phyloP scores from a whole-genome alignment of 2,888 invertebrate genomes.

The Argyresthia goedartella region DNA sequence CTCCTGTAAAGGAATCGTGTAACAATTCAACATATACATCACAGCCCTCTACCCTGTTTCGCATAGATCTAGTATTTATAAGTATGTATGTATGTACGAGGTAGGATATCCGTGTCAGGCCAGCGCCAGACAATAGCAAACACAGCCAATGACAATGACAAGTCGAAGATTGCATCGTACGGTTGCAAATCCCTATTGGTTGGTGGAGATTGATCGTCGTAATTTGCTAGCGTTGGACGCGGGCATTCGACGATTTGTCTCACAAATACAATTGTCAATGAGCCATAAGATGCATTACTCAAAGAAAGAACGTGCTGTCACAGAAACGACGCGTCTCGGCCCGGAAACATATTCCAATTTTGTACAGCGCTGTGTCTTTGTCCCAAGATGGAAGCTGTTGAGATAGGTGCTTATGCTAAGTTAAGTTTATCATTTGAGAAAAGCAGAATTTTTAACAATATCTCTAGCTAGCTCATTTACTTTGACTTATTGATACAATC shows the following conservation, averaged over 20 bases:
- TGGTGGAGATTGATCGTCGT: constrained; percentile 51
- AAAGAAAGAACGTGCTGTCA: constrained; percentile 27
- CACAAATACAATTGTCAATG: constrained; percentile 29
- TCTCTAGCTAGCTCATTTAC: too few species aligned
- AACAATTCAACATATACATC: too few species aligned
- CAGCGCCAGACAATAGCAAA: background rate
- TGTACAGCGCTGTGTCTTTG: background rate
- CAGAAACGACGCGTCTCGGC: constrained; percentile 12
- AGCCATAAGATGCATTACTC: constrained; percentile 35
- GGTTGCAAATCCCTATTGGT: constrained; percentile 41
- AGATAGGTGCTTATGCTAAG: background rate
- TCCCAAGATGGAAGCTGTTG: background rate
- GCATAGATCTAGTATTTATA: too few species aligned
- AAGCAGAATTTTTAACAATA: too few species aligned
- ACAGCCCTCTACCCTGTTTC: too few species aligned
- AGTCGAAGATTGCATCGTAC: constrained; percentile 56
- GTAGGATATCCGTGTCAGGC: background rate
- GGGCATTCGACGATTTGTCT: constrained; percentile 32
- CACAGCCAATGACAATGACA: constrained; percentile 44
- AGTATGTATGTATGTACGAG: too few species aligned
- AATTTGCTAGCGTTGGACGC: constrained; percentile 46
- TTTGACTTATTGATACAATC: too few species aligned
- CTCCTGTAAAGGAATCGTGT: too few species aligned
- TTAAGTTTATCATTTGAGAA: background rate
- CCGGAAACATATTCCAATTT: constrained; percentile 10